Percentiles rank a stretch among this genome's conserved stretches.
Evolutionary conservation across 1,140 invertebrate genomes (phyloP).

Genomic region (Acarapis woodi): DNA sequence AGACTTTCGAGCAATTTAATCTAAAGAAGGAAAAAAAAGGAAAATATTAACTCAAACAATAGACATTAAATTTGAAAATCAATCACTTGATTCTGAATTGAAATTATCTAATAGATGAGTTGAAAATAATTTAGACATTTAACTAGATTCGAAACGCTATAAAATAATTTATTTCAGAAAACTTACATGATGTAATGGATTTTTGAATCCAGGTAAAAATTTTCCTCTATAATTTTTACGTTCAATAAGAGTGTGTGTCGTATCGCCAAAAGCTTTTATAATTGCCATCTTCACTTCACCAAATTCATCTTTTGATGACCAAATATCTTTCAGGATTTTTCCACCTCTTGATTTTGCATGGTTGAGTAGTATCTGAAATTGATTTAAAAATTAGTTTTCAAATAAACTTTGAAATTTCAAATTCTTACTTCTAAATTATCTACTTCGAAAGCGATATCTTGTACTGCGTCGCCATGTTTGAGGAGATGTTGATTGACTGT

Average conservation of each 20-base stretch:
- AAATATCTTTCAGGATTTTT: neutral
- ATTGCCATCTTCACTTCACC: slow-evolving; percentile 40
- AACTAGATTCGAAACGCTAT: neutral
- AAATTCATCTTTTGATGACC: slow-evolving; percentile 6
- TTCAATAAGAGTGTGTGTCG: slow-evolving; percentile 81
- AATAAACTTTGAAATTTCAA: slow-evolving; percentile 5
- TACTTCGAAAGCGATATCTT: slow-evolving; percentile 78
- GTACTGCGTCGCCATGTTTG: slow-evolving; percentile 81
- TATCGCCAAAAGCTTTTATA: slow-evolving; percentile 87
- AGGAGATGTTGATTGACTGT: slow-evolving; percentile 49
- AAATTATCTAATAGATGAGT: neutral
- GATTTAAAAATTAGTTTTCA: neutral
- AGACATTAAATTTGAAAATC: neutral
- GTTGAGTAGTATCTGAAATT: slow-evolving; percentile 26
- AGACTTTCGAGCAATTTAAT: slow-evolving; percentile 22
- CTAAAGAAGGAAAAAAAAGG: neutral
- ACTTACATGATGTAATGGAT: slow-evolving; percentile 22
- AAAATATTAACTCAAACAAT: neutral
- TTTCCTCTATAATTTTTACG: slow-evolving; percentile 43
- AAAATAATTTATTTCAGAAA: slow-evolving; percentile 11
- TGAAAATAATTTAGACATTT: neutral
- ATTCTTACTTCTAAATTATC: slow-evolving; percentile 78
- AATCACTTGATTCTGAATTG: slow-evolving; percentile 12
- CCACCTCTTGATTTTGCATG: neutral
- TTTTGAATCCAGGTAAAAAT: slow-evolving; percentile 64